Percentiles rank a stretch among this genome's conserved stretches.
Evolutionary conservation across 2,113 vertebrate species (phyloP).

Genomic region (Colius striatus): DNA sequence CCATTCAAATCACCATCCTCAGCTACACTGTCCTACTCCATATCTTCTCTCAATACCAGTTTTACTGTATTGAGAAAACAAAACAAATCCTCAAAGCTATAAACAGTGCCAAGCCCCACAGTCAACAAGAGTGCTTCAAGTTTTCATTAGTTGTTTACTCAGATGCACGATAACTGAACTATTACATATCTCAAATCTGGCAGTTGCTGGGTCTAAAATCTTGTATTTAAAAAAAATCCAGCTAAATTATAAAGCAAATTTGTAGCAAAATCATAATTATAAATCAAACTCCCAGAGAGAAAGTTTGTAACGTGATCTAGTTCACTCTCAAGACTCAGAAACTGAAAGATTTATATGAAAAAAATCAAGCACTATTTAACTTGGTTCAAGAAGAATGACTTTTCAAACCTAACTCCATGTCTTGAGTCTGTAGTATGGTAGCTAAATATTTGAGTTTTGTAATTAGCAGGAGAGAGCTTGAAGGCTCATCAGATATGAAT

Average conservation of each 20-base stretch:
- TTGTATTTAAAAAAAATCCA: background rate
- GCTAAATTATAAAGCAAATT: background rate
- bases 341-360: background rate
- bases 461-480: background rate
- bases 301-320: background rate
- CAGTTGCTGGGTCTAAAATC: background rate
- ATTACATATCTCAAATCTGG: background rate
- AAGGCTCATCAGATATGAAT: background rate
- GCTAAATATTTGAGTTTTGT: background rate
- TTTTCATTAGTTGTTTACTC: background rate
- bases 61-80: background rate
- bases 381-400: background rate
- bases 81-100: background rate
- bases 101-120: background rate
- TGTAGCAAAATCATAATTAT: background rate
- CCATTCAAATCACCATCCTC: background rate
- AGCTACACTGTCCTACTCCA: background rate
- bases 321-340: background rate
- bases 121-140: background rate
- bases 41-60: background rate
- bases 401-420: background rate
- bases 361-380: background rate
- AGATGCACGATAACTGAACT: background rate
- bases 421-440: background rate
- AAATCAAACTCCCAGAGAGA: background rate